Conservation (phyloP, 2,113 vertebrate species). For the Oceanites oceanicus region DNA sequence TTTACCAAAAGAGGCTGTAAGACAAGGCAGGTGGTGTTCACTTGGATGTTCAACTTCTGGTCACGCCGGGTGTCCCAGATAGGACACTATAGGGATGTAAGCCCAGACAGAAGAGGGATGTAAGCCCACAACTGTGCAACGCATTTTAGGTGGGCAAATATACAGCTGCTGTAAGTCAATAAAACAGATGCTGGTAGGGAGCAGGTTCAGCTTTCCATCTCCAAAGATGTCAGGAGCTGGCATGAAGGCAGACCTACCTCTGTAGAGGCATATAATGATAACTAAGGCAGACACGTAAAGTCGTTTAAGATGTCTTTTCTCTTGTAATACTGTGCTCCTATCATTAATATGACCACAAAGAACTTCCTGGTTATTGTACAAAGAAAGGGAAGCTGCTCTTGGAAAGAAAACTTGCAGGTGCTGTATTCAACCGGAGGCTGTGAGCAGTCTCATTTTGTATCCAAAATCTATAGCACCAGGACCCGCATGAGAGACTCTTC, state of each 20-base stretch:
- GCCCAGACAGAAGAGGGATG: background rate
- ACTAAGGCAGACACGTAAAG: background rate
- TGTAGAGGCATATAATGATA: background rate
- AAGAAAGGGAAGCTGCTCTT: background rate
- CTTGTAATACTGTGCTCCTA: background rate
- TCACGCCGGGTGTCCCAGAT: background rate
- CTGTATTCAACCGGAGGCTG: background rate
- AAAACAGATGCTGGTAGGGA: background rate
- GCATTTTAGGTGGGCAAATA: background rate
- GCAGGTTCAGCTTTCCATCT: background rate
- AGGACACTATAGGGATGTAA: background rate
- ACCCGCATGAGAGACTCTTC: background rate
- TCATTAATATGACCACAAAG: background rate
- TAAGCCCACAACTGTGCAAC: background rate
- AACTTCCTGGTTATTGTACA: background rate
- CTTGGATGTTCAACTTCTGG: background rate
- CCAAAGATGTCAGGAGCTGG: background rate
- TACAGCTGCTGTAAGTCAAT: background rate
- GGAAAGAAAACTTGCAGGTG: background rate
- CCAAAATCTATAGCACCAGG: background rate
- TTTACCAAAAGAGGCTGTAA: background rate
- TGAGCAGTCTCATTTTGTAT: background rate
- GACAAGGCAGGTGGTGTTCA: background rate
- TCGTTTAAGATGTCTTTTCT: background rate
- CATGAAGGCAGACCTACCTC: background rate